Evolutionary conservation across 2,113 vertebrate species (phyloP), one percentile per base, ranked within the genome.

Genomic region (Forbesichthys papilliferus): DNA sequence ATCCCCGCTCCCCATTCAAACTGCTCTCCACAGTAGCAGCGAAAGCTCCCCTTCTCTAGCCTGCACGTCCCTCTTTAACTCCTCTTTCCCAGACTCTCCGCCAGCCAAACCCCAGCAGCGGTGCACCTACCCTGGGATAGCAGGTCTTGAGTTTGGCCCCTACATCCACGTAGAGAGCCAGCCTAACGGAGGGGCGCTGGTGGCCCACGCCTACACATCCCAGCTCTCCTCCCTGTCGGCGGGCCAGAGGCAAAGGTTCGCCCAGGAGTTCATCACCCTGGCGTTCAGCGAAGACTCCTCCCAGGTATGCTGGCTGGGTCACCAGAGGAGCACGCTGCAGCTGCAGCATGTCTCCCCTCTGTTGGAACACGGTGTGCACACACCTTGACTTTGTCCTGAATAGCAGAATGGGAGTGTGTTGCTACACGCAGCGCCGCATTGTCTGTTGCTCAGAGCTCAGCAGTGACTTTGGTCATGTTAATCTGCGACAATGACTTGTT

Each of bases 101-200:
- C 92, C 83, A 82, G 87, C 75, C 86, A 86, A 84, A 64, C 69
- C 16, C 13, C 77, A 58, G 55, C 62, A 9, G 0, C 74, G 42
- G 66, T 36, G 51, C 67, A 1, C 14, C 46, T 69, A 86, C 16
- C 95, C 93, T 27, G 94, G 94, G 62, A 80, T 95, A 90, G 93
- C 93, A 34, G 91, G 88, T 56, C 90, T 98, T 92, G 94, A 97
- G 89, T 99, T 99, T 71, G 95, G 91, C 70, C 92, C 93, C 3
- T 94, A 97, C 83, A 95, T 99, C 85, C 95, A 99, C 73, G 85
- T 97, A 72, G 98, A 99, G 93, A 93, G 94, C 78, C 98, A 99
- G 91, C 98, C 98, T 47, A 99, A 99, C 46, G 98, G 98, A 64
- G 98, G 98, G 1, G 98, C 95, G 47, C 92, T 96, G 67, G 94